Evolutionary conservation across 2,797 vertebrate genomes (phyloP).

Genomic region (Capromys pilorides): DNA sequence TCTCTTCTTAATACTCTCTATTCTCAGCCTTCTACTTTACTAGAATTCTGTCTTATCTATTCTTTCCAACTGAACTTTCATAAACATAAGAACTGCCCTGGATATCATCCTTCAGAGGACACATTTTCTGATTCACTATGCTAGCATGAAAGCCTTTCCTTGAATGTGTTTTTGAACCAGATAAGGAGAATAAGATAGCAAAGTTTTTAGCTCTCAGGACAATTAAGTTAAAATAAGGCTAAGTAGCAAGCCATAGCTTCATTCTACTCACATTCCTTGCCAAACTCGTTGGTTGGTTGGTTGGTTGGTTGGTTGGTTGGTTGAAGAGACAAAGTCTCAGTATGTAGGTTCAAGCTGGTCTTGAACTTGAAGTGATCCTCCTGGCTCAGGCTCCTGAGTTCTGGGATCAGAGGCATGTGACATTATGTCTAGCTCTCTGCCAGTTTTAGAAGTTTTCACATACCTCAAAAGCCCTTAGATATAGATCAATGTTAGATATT

Average conservation of each 20-base stretch:
- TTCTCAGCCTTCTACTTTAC: not conserved
- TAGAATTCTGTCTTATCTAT: not conserved
- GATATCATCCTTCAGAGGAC: not conserved
- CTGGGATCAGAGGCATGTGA: not conserved
- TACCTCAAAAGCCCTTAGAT: conserved; percentile 42
- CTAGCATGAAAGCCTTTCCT: not conserved
- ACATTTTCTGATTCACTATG: not conserved
- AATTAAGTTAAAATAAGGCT: not conserved
- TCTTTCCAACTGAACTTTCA: not conserved
- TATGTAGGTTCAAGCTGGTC: not conserved
- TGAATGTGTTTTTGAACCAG: not conserved
- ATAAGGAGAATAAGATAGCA: not conserved
- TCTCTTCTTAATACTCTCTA: not conserved
- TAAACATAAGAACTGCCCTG: not conserved
- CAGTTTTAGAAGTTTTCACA: not conserved
- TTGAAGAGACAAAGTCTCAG: not conserved
- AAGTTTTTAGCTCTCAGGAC: conserved; percentile 7
- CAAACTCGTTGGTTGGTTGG: not conserved
- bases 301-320: not conserved
- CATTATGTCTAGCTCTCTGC: not conserved
- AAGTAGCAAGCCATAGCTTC: not conserved
- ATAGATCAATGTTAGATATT: not conserved
- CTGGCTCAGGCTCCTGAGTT: not conserved
- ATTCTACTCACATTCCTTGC: conserved; percentile 44
- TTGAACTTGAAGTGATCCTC: not conserved